These are phyloP conservation scores for Podarcis muralis DNA, from an alignment of 2,113 vertebrate genomes.

Conservation along the genomic window DNA sequence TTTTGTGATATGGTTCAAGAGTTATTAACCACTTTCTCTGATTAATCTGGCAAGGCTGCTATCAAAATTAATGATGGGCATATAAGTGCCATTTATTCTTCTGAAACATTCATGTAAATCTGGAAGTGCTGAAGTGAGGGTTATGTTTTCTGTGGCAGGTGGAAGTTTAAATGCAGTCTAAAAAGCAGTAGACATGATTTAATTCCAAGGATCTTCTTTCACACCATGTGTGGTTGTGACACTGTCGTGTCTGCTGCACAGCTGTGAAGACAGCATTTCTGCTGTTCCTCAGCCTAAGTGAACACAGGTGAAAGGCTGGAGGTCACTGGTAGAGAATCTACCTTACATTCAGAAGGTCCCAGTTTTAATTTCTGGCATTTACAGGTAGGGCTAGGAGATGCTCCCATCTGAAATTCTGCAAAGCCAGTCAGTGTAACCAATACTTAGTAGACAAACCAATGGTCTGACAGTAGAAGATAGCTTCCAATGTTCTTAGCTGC, in stretches of 20 bases:
- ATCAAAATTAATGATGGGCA: background rate
- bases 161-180: background rate
- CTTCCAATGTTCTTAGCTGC: no score
- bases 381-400: no score
- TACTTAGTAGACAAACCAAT: no score
- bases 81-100: background rate
- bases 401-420: no score
- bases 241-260: no score
- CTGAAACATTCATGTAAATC: background rate
- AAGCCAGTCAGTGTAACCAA: no score
- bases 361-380: no score
- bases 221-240: background rate
- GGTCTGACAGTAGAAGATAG: no score
- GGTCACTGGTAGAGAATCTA: no score
- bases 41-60: background rate
- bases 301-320: no score
- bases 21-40: background rate
- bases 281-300: no score
- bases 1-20: background rate
- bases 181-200: background rate
- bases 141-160: background rate
- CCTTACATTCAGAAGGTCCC: no score
- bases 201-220: background rate
- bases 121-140: background rate
- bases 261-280: background rate